A percentile compares a stretch with the other conserved stretches of the same genome.
These are phyloP conservation scores for Sycon ciliatum DNA, from an alignment of 37 sponge, comb jelly and placozoan genomes.

Conservation along the genomic window DNA sequence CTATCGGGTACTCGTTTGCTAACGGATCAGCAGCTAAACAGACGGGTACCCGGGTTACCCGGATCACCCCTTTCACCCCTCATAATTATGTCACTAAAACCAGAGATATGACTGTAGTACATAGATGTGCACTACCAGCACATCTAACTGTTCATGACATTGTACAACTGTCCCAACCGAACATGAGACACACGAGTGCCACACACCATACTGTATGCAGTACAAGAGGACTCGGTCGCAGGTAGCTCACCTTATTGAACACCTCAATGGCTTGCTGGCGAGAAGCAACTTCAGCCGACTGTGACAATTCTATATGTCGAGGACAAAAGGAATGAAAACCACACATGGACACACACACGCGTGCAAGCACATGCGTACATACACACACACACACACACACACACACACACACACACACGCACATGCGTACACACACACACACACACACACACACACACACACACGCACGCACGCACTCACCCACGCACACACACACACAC, in stretches of 20 bases:
- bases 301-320: slow-evolving; percentile 27
- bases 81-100: too few species aligned
- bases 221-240: too few species aligned
- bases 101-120: too few species aligned
- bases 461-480: neutral
- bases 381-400: slow-evolving; percentile 5
- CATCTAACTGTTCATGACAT: too few species aligned
- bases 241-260: slow-evolving; percentile 37
- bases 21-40: too few species aligned
- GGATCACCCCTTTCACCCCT: too few species aligned
- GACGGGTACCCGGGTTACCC: too few species aligned
- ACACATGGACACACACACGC: slow-evolving; percentile 36
- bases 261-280: slow-evolving; percentile 29
- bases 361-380: neutral
- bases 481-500: neutral
- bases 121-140: too few species aligned
- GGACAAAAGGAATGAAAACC: neutral
- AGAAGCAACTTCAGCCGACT: slow-evolving; percentile 44
- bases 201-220: too few species aligned
- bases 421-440: neutral
- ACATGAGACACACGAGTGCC: too few species aligned
- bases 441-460: neutral
- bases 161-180: too few species aligned
- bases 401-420: slow-evolving; percentile 1
- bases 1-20: too few species aligned